Base-by-base conservation (phyloP, 1,140 invertebrate species). In the Pseudomyrmex flavicornis region DNA sequence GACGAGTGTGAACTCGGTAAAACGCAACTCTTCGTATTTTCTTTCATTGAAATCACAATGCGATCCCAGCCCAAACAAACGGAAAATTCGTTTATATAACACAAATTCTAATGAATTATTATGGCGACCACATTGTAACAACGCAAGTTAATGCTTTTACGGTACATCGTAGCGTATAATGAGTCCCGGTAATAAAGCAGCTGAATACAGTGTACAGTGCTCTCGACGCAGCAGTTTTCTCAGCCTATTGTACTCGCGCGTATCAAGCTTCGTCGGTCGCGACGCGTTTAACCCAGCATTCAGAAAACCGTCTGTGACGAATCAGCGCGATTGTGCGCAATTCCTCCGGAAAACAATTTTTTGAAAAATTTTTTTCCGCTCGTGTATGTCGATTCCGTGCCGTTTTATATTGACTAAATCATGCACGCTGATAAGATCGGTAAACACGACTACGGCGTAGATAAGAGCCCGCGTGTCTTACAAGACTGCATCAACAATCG, bases 221-320 rank as follows among this genome's bases (percentile, higher is more conserved):
- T 72, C 75, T 72, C 61, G 65, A 56, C 35, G 35, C 7, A 22
- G 35, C 54, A 69, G 15, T 82, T 70, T 79, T 88, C 83, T 80
- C 86, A 46, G 73, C 66, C 85, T 77, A 88, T 88, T 79, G 82
- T 70, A 9, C 26, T 52, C 12, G 20, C 20, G 20, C 20, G 20
- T 50, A 70, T 76, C 66, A 70, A 68, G 72, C 52, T 74, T 13
- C 62, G 73, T 13, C 62, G 73, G 52, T 83, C 77, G 79, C 52
- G 26, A 63, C 69, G 80, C 69, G 80, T 86, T 89, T 80, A 89
- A 61, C 74, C 66, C 86, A 72, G 82, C 87, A 84, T 86, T 89
- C 70, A 82, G 79, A 80, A 74, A 84, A 88, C 83, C 77, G 73
- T 75, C 84, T 73, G 80, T 82, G 22, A 65, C 87, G 70, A 83